A percentile compares a stretch with the other conserved stretches of the same genome.
phyloP scores from a whole-genome alignment of 1,140 invertebrate genomes.

The Trachelipus rathkii region DNA sequence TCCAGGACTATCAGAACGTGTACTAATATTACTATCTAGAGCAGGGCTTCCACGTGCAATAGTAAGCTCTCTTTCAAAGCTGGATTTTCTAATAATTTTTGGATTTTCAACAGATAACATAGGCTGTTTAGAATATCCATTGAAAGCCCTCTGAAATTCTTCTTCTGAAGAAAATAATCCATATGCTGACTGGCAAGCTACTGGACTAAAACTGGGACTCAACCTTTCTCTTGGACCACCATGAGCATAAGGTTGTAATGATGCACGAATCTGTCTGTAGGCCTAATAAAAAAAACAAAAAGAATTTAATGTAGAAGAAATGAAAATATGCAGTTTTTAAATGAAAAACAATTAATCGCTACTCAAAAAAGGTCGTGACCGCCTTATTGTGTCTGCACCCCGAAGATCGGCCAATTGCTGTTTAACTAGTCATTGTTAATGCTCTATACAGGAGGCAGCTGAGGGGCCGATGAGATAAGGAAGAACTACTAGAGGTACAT shows the following conservation, averaged over 20 bases:
- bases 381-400: slow-evolving; percentile 35
- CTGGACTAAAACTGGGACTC: slow-evolving; percentile 35
- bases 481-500: slow-evolving; percentile 25
- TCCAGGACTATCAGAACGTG: slow-evolving; percentile 79
- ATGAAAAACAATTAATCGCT: too few species aligned
- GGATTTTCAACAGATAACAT: slow-evolving; percentile 59
- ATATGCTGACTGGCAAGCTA: slow-evolving; percentile 28
- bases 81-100: slow-evolving; percentile 78
- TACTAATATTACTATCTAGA: slow-evolving; percentile 77
- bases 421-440: slow-evolving; percentile 41
- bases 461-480: slow-evolving; percentile 38
- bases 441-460: slow-evolving; percentile 37
- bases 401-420: slow-evolving; percentile 37
- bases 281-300: slow-evolving; percentile 29
- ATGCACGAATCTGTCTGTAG: slow-evolving; percentile 43
- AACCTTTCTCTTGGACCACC: slow-evolving; percentile 42
- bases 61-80: slow-evolving; percentile 71
- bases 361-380: too few species aligned
- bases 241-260: slow-evolving; percentile 42
- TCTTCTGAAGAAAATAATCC: slow-evolving; percentile 25
- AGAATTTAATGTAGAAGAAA: not conserved
- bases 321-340: not conserved
- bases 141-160: slow-evolving; percentile 28
- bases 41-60: slow-evolving; percentile 75
- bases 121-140: slow-evolving; percentile 37